phyloP scores from a whole-genome alignment of 2,113 vertebrate species.

The Rhinolophus sinicus region DNA sequence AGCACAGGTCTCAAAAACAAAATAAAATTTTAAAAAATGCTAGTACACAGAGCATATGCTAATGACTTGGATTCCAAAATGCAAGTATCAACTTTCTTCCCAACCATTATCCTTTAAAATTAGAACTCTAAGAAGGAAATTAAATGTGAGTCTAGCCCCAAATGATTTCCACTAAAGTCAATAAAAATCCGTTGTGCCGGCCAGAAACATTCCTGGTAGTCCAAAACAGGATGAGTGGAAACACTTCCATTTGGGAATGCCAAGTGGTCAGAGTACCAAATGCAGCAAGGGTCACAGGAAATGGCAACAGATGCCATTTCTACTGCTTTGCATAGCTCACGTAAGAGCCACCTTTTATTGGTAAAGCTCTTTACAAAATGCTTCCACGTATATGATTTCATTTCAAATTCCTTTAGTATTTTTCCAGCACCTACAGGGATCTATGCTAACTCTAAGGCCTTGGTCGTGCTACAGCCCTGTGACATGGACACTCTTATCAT shows the following conservation, averaged over 20 bases:
- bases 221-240: neutral
- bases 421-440: neutral
- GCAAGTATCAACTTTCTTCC: neutral
- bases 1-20: neutral
- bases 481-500: neutral
- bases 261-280: neutral
- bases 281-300: neutral
- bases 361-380: neutral
- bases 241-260: neutral
- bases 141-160: neutral
- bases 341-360: neutral
- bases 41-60: neutral
- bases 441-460: neutral
- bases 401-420: neutral
- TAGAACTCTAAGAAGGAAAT: slow-evolving; percentile 44
- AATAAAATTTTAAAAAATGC: neutral
- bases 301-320: neutral
- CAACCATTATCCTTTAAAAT: slow-evolving; percentile 26
- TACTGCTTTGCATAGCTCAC: fast-evolving
- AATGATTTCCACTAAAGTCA: neutral
- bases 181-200: neutral
- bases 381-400: neutral
- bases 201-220: neutral
- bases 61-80: neutral
- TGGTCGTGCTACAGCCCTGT: neutral